These are phyloP conservation scores for Glaucidium brasilianum DNA, from an alignment of 2,113 vertebrate species.

Conservation along the genomic window DNA sequence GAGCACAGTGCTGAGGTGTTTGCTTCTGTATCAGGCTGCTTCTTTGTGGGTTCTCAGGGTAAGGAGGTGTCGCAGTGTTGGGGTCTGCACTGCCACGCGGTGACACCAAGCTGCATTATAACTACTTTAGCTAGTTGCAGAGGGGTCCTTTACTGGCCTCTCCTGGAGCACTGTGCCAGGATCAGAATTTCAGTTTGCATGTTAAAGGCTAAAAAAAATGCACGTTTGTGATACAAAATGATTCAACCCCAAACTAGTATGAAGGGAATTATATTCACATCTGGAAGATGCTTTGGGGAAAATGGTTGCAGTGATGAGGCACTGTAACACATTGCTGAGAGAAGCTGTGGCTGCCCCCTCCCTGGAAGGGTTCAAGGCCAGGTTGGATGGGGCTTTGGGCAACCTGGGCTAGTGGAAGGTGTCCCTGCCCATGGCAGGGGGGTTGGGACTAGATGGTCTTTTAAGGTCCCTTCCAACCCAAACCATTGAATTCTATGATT, in stretches of 20 bases:
- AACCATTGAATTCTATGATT: background rate
- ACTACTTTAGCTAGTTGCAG: background rate
- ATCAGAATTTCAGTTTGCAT: background rate
- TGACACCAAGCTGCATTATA: background rate
- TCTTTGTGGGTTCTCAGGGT: background rate
- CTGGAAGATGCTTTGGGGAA: background rate
- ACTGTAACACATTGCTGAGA: too few species aligned
- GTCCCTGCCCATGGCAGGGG: too few species aligned
- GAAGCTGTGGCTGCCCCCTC: too few species aligned
- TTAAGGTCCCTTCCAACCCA: too few species aligned
- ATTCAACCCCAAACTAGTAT: background rate
- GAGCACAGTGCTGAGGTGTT: background rate
- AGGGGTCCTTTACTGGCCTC: background rate
- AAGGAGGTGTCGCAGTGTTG: accelerated
- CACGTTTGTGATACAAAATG: background rate
- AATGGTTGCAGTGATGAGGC: background rate
- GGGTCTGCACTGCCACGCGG: background rate
- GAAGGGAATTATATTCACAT: background rate
- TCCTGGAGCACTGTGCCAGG: background rate
- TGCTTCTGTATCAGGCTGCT: background rate
- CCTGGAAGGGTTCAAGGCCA: too few species aligned
- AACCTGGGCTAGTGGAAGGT: too few species aligned
- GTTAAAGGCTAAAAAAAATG: background rate
- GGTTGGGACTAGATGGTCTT: too few species aligned
- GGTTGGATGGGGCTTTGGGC: too few species aligned